A percentile compares a stretch with the other conserved stretches of the same genome.
These are phyloP conservation scores for Dasypus novemcinctus DNA, from an alignment of 2,113 vertebrate genomes.

Conservation along the genomic window DNA sequence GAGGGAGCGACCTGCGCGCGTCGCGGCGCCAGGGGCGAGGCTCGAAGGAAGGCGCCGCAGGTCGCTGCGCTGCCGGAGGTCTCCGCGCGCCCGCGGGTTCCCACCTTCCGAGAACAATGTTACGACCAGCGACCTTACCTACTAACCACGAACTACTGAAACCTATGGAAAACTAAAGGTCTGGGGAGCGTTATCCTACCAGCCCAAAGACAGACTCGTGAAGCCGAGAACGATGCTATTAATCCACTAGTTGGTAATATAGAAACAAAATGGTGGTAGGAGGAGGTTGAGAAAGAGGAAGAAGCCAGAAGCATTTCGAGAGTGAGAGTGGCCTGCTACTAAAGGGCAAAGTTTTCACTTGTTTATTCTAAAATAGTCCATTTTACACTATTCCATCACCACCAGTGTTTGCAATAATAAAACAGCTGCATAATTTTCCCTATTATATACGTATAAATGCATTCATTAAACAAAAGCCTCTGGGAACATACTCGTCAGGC, in stretches of 20 bases:
- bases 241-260: neutral
- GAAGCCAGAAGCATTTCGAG: neutral
- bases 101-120: neutral
- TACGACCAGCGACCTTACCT: too few relatives aligned
- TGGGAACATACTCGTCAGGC: neutral
- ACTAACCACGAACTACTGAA: neutral
- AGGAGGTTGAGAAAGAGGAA: neutral
- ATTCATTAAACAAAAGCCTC: neutral
- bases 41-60: neutral
- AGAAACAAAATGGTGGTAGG: slow-evolving; percentile 54
- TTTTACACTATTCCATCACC: neutral
- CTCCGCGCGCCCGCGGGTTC: fast-evolving
- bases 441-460: too few relatives aligned
- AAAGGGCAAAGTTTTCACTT: neutral
- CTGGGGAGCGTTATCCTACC: neutral
- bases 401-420: neutral
- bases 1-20: fast-evolving
- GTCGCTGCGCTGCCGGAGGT: neutral
- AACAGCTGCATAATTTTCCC: neutral
- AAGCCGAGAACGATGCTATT: neutral
- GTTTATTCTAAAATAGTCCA: neutral
- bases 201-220: neutral
- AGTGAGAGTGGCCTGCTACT: neutral
- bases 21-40: fast-evolving
- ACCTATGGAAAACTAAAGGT: neutral